phyloP scores from a whole-genome alignment of 2,113 vertebrate genomes.

The Leucoraja erinaceus region DNA sequence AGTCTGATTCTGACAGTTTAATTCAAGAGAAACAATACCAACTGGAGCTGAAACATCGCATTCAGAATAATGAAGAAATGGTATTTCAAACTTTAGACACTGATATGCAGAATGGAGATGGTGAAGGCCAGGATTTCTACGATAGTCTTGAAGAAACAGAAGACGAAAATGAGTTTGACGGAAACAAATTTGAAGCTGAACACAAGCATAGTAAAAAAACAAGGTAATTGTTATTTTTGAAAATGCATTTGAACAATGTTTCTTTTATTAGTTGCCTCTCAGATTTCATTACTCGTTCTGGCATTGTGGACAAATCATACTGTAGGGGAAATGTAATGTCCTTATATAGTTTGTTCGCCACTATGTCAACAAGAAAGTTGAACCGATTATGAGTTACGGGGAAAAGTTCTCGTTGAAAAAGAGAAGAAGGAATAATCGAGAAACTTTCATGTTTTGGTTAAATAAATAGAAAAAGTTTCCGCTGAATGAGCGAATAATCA shows the following conservation, averaged over 20 bases:
- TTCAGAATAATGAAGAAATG: constrained; percentile 25
- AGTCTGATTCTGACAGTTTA: constrained; percentile 56
- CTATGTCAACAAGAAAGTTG: neutral
- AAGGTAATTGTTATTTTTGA: constrained; percentile 43
- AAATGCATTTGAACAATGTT: neutral
- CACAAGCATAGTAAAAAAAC: constrained; percentile 32
- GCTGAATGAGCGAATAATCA: neutral
- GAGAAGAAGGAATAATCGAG: neutral
- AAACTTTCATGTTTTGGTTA: neutral
- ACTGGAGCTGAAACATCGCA: constrained; percentile 44
- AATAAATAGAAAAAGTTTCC: neutral
- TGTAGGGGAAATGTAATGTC: neutral
- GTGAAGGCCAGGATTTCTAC: constrained; percentile 41
- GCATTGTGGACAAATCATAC: neutral
- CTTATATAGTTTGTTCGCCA: neutral
- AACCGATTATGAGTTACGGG: neutral
- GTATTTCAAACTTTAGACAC: constrained; percentile 9
- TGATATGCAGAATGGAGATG: constrained; percentile 52
- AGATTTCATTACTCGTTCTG: constrained; percentile 20
- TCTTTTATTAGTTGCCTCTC: neutral
- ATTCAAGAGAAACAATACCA: constrained; percentile 49
- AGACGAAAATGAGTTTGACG: neutral
- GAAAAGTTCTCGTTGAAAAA: neutral
- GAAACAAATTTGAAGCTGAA: neutral
- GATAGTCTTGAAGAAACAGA: constrained; percentile 48